Conservation (phyloP, 2,113 vertebrate species). For the Otolemur garnettii region DNA sequence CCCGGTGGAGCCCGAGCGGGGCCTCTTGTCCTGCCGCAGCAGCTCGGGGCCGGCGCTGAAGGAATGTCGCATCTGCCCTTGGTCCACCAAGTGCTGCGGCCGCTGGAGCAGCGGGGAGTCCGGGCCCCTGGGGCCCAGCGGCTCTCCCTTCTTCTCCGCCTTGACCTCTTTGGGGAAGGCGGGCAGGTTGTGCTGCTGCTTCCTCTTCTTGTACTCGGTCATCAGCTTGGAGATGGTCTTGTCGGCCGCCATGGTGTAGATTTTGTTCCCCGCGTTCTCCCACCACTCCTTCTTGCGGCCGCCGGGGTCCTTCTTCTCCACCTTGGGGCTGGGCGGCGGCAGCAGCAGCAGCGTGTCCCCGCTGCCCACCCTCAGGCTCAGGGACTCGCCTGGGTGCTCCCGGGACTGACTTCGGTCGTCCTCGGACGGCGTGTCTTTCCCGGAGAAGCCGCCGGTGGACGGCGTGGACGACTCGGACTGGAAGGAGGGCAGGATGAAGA, state of each 20-base stretch:
- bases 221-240: constrained; percentile 96
- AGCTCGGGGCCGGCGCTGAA: constrained; percentile 97
- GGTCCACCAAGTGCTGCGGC: constrained; percentile 95
- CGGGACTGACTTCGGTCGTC: constrained; percentile 90
- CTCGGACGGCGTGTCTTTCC: constrained; percentile 93
- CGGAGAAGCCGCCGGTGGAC: constrained; percentile 91
- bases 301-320: constrained; percentile 87
- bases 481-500: constrained; percentile 95
- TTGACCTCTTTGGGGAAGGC: constrained; percentile 93
- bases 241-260: constrained; percentile 97
- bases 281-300: constrained; percentile 96
- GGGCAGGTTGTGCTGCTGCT: constrained; percentile 92
- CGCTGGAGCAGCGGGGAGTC: constrained; percentile 92
- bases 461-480: constrained; percentile 94
- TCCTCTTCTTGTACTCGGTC: constrained; percentile 96
- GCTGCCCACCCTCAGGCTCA: constrained; percentile 85
- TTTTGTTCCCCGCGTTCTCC: constrained; percentile 96
- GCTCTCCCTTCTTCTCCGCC: constrained; percentile 89
- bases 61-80: constrained; percentile 95
- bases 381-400: constrained; percentile 85
- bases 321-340: constrained; percentile 87
- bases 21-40: constrained; percentile 94
- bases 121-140: constrained; percentile 85
- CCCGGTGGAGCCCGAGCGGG: constrained; percentile 94
- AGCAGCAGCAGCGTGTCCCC: constrained; percentile 85